Percentiles rank a stretch among this genome's conserved stretches.
These are phyloP conservation scores for Diplosoma virens DNA, from an alignment of 23 tunicate species.

Conservation along the genomic window DNA sequence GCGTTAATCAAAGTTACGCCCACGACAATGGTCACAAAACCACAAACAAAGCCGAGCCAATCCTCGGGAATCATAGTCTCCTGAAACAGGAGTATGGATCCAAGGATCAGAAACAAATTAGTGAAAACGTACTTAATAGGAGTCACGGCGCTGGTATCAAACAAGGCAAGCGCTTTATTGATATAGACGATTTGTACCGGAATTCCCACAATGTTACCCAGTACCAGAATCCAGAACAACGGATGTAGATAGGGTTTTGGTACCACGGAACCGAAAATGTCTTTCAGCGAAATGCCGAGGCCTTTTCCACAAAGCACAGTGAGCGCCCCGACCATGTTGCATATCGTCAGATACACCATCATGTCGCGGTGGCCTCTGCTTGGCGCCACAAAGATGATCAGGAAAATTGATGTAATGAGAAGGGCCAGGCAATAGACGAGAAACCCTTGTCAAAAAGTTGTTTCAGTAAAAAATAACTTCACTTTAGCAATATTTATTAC, in stretches of 20 bases:
- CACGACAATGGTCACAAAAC: constrained; percentile 66
- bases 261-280: constrained; percentile 9
- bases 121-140: constrained; percentile 79
- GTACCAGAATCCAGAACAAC: constrained; percentile 62
- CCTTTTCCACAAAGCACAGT: constrained; percentile 88
- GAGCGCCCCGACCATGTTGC: constrained; percentile 77
- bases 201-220: constrained; percentile 56
- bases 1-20: constrained; percentile 69
- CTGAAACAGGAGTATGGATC: constrained; percentile 73
- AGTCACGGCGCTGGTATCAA: constrained; percentile 68
- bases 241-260: constrained; percentile 37
- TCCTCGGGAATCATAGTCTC: constrained; percentile 59
- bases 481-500: no score
- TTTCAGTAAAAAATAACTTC: no score
- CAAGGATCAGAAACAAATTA: constrained; percentile 59
- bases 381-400: constrained; percentile 54
- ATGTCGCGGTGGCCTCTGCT: constrained; percentile 59
- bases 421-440: constrained; percentile 52
- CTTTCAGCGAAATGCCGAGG: constrained; percentile 64
- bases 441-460: no score
- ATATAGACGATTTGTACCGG: constrained; percentile 64
- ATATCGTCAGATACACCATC: constrained; percentile 71
- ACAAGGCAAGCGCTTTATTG: constrained; percentile 73
- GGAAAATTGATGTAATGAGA: constrained; percentile 17
- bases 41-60: constrained; percentile 70